A percentile compares a stretch with the other conserved stretches of the same genome.
These are phyloP conservation scores for Trypoxylus dichotomus DNA, from an alignment of 1,140 invertebrate genomes.

Conservation along the genomic window DNA sequence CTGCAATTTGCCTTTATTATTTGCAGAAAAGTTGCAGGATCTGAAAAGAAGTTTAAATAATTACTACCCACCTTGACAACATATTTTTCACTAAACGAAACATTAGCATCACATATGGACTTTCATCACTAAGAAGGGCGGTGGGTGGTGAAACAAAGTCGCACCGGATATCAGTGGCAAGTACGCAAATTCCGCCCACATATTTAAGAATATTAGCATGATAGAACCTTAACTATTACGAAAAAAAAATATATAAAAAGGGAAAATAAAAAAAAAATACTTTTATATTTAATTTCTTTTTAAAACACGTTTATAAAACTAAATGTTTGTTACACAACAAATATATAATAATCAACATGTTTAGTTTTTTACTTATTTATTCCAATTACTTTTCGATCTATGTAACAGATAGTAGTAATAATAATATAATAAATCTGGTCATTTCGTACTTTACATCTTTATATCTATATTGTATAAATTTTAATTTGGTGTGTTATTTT, in stretches of 20 bases:
- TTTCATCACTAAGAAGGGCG: too few species aligned
- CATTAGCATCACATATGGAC: too few species aligned
- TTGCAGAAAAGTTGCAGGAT: too few species aligned
- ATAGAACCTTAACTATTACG: too few species aligned
- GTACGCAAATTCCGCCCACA: too few species aligned
- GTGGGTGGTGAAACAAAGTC: too few species aligned
- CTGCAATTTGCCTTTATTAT: too few species aligned
- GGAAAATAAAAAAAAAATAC: conserved; percentile 4
- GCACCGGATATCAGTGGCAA: too few species aligned
- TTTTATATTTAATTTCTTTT: neutral
- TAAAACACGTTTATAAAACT: neutral
- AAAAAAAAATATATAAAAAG: neutral
- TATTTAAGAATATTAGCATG: too few species aligned
- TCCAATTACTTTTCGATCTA: neutral
- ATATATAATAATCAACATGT: neutral
- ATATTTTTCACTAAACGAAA: too few species aligned
- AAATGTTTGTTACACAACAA: neutral
- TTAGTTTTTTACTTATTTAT: conserved; percentile 4
- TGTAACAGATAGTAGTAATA: conserved; percentile 2
- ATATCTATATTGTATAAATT: neutral
- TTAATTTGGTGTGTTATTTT: neutral
- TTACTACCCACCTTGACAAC: too few species aligned
- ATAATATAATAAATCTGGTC: conserved; percentile 6
- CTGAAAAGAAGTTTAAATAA: too few species aligned
- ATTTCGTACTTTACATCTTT: neutral